Base-by-base conservation (phyloP, 2,113 vertebrate species). In the Phasianus colchicus region DNA sequence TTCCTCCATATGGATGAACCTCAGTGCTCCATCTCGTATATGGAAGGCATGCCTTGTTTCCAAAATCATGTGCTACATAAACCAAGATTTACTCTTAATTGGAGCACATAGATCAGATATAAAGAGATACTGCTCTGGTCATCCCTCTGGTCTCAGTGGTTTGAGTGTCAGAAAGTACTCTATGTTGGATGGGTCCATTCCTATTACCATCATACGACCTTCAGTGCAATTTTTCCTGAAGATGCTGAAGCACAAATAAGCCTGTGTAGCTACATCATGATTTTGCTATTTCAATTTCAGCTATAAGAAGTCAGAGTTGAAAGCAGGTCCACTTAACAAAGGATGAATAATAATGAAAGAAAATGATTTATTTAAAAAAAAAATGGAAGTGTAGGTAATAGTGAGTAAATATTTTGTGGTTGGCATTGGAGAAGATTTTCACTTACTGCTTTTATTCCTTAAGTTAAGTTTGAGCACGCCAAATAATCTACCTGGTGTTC, bases 241-340 rank as follows among this genome's bases (percentile, higher is more conserved):
- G 45, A 32, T 9, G 20, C 13, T 8, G 4, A 13, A 13, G 11
- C 36, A 15, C 11, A 30, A 36, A 3, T 6, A 87, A 20, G 9
- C 52, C 57, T 70, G 32, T n/a, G 73, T 42, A 74, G 36, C 36
- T 36, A 0, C 25, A 4, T 65, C 61, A 16, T 11, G 21, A 25
- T 7, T 84, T 36, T 20, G 42, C 8, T 80, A 58, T 4, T 83
- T 79, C 61, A 34, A 18, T 36, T 72, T 66, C 27, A 24, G 10
- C 29, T 58, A 7, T 54, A 36, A 74, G 66, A 79, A 79, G 69
- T 34, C 2, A 47, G 36, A 52, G 24, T 10, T 36, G 29, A 75
- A 36, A 69, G 12, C 7, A 14, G 36, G 10, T 40, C 45, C 29
- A 1, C 14, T 2, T 45, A 32, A 63, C 1, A 2, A 32, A n/a